Base-by-base conservation (phyloP, 1,140 invertebrate species). In the Holcopasites calliopsidis region DNA sequence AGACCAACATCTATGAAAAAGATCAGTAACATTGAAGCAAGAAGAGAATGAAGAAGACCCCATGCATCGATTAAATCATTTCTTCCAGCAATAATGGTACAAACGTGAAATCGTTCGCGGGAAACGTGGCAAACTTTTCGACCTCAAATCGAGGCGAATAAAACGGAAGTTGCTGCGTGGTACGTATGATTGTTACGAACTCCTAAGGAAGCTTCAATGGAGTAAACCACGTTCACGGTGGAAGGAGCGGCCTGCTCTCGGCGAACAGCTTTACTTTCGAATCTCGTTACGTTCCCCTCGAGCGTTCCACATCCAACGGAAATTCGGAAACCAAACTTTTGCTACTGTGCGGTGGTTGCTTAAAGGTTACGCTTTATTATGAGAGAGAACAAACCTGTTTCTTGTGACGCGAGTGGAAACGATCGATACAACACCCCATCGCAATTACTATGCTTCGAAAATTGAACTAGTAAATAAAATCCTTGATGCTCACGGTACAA, bases 381-480 rank as follows among this genome's bases (percentile, higher is more conserved):
- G 7, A 44, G 28, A 40, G 23, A 44, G n/a, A 57, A 13, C 0
- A 66, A 8, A n/a, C 4, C 3, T 8, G 18, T 6, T 7, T 7
- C 3, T 1, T 5, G 33, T 21, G 40, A 31, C 13, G 1, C 6
- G 11, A 49, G 44, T 16, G 0, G 1, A 10, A 11, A 31, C 49
- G 49, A 73, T 54, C 55, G n/a, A 31, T 21, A 11, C 40, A 23
- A 44, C 28, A 50, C 47, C 11, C 10, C n/a, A 7, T 21, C 49
- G 49, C 31, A 26, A 64, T 73, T 52, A 73, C 65, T 65, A 65
- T 65, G 65, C 71, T 13, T 28, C 13, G 16, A 54, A 65, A 44
- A n/a, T 60, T 21, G 26, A 73, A 65, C 38, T 65, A 42, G n/a
- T n/a, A n/a, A n/a, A 35, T 35, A 35, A 72, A 73, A 73, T 73